Percentiles rank a stretch among this genome's conserved stretches.
Conservation (phyloP, 1,140 invertebrate species). For the Oreohelix idahoensis region DNA sequence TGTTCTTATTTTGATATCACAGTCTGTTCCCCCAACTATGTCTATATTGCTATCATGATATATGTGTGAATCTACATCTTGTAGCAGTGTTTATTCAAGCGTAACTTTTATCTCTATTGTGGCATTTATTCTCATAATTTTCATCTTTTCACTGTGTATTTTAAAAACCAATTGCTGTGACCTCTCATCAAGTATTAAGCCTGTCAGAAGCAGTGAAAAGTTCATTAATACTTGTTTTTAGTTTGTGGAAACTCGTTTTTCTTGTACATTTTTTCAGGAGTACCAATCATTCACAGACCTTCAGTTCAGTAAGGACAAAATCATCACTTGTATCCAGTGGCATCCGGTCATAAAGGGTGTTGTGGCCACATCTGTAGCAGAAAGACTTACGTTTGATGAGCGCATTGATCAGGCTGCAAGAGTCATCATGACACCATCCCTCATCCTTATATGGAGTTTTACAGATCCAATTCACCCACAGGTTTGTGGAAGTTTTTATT, state of each 20-base stretch:
- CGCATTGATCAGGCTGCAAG: conserved; percentile 72
- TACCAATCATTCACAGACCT: conserved; percentile 75
- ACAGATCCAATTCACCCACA: conserved; percentile 74
- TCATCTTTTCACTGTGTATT: too few species aligned
- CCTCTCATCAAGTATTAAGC: too few species aligned
- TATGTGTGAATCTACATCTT: too few species aligned
- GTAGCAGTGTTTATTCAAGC: too few species aligned
- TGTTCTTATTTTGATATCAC: too few species aligned
- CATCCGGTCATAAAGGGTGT: conserved; percentile 74
- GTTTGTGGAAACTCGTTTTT: not conserved
- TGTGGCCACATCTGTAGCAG: conserved; percentile 71
- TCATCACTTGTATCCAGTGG: conserved; percentile 74
- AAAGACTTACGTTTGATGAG: conserved; percentile 73
- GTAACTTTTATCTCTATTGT: too few species aligned
- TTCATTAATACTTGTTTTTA: too few species aligned
- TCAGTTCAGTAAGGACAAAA: conserved; percentile 73
- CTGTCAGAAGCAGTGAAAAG: too few species aligned
- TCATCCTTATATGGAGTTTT: conserved; percentile 75
- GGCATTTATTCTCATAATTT: too few species aligned
- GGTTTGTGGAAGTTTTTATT: conserved; percentile 50
- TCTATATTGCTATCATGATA: too few species aligned
- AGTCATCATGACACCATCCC: conserved; percentile 72
- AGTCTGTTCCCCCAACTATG: too few species aligned
- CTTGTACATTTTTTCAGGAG: conserved; percentile 58
- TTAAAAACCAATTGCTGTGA: too few species aligned